phyloP scores from a whole-genome alignment of 2,888 invertebrate genomes.

The Biston betularia region DNA sequence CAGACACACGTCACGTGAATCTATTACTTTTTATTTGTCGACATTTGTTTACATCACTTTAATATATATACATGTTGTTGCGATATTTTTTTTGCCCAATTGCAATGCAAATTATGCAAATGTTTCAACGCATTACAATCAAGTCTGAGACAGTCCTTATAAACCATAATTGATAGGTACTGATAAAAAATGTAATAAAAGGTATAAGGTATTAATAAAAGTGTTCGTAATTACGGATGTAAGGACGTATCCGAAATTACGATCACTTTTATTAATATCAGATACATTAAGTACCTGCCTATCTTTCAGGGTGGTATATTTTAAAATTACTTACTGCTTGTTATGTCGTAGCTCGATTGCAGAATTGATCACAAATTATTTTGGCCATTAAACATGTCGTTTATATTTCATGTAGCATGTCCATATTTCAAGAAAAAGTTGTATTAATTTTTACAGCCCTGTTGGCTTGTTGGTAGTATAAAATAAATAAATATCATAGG shows the following conservation, averaged over 20 bases:
- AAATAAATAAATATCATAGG: no score
- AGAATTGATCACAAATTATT: background rate
- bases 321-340: background rate
- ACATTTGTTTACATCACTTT: no score
- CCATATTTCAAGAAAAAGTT: background rate
- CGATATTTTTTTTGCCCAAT: no score
- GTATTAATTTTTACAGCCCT: background rate
- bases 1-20: no score
- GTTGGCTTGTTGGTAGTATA: no score
- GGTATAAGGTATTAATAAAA: background rate
- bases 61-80: no score
- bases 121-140: background rate
- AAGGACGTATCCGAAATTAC: conserved; percentile 2
- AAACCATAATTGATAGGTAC: no score
- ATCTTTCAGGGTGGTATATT: background rate
- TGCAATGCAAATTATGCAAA: background rate
- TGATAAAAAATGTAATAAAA: no score
- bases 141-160: background rate
- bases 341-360: background rate
- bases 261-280: conserved; percentile 7
- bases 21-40: no score
- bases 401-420: background rate
- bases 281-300: background rate
- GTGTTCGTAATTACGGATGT: background rate
- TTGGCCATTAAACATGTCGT: background rate